phyloP scores from a whole-genome alignment of 2,888 invertebrate species.

The Tenthredo livida region DNA sequence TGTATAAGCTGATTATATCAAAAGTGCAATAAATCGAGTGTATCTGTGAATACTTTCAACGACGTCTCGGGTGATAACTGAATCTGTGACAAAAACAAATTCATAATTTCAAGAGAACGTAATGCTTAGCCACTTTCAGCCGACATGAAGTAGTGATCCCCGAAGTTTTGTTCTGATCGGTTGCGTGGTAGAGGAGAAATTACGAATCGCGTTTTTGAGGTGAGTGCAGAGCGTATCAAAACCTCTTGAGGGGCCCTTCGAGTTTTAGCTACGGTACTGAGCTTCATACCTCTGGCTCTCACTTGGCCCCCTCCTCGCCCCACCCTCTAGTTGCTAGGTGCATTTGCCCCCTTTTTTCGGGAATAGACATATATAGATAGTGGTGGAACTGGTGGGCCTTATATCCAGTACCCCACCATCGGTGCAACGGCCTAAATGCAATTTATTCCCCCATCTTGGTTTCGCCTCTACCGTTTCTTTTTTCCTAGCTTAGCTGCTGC shows the following conservation, averaged over 20 bases:
- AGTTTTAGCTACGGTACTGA: slow-evolving; percentile 49
- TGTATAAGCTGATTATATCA: too few relatives aligned
- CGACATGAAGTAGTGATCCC: too few relatives aligned
- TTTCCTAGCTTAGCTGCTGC: slow-evolving; percentile 11
- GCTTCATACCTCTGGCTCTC: slow-evolving; percentile 51
- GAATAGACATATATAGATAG: slow-evolving; percentile 66
- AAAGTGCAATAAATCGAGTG: too few relatives aligned
- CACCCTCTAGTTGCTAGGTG: slow-evolving; percentile 74
- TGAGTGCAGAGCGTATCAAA: too few relatives aligned
- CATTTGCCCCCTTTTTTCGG: slow-evolving; percentile 72
- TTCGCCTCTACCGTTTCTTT: slow-evolving; percentile 40
- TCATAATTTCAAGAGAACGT: too few relatives aligned
- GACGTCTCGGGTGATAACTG: too few relatives aligned
- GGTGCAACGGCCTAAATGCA: slow-evolving; percentile 76
- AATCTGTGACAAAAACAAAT: too few relatives aligned
- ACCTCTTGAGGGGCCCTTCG: slow-evolving; percentile 19
- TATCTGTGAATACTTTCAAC: too few relatives aligned
- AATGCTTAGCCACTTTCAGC: too few relatives aligned
- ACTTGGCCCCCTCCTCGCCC: slow-evolving; percentile 47
- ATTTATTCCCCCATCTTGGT: slow-evolving; percentile 68
- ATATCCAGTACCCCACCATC: slow-evolving; percentile 58
- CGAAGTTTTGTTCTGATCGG: too few relatives aligned
- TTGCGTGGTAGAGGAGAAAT: too few relatives aligned
- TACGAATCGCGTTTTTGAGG: too few relatives aligned
- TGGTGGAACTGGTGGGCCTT: slow-evolving; percentile 52